Base-by-base conservation (phyloP, 2,113 vertebrate species). In the Diphyllodes magnificus region DNA sequence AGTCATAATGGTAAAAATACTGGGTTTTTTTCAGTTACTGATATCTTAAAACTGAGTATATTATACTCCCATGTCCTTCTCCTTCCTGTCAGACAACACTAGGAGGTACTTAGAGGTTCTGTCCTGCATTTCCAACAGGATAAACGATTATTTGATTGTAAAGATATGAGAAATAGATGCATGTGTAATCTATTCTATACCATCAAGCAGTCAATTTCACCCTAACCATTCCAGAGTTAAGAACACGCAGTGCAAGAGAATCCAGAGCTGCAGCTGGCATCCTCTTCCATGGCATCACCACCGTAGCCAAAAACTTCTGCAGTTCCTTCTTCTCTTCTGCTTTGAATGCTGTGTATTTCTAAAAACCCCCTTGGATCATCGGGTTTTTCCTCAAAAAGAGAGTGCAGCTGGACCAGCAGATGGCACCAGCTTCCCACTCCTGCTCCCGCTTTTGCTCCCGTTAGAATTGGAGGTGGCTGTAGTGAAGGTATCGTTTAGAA, bases 351-450 rank as follows among this genome's bases (percentile, higher is more conserved):
- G 18, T 19, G 66, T 70, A 11, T 86, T 83, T 91, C 31, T 53
- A 71, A 60, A 73, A 33, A 61, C 31, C 13, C 31, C 31, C 25
- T 53, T 37, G n/a, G 18, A 13, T 68, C 66, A 37, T 5, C 2
- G 37, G 25, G 49, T 49, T 63, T 80, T 70, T 88, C 28, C 40
- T 78, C 60, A 35, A 77, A 37, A 33, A 23, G 33, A 69, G 35
- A 22, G 16, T 66, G 70, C 39, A 56, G 91, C 40, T 77, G 28
- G 65, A 78, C 90, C 97, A 91, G 86, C 76, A 97, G 97, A 71
- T 97, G 97, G 96, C 95, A 86, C 7, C 92, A 92, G 47, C 57
- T 18, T 79, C 51, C 86, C 16, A 3, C 40, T 14, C 3, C 66
- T 23, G 39, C 27, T 64, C 27, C 53, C 24, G 28, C 35, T 44